phyloP scores from a whole-genome alignment of 30 jellyfish, hydroid and myxozoan genomes.

The Clytia hemisphaerica region DNA sequence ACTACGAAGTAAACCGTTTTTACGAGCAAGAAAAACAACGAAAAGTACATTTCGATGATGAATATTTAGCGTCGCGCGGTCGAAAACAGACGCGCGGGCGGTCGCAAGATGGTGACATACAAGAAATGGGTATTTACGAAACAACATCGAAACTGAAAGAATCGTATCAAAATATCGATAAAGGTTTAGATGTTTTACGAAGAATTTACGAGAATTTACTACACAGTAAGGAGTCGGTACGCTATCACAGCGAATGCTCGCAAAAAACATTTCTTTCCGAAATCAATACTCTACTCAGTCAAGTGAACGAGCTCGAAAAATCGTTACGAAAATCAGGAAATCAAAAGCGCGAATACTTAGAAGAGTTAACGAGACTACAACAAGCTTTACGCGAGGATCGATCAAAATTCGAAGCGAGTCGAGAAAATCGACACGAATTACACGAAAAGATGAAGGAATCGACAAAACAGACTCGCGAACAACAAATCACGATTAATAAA shows the following conservation, averaged over 20 bases:
- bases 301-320: constrained; percentile 22
- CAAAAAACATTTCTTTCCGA: background rate
- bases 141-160: constrained; percentile 31
- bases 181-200: constrained; percentile 23
- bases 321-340: constrained; percentile 30
- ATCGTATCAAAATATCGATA: constrained; percentile 22
- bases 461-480: constrained; percentile 40
- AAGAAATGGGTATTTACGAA: constrained; percentile 8
- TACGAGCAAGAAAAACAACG: no score
- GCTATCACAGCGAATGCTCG: background rate
- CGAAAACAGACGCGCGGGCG: no score
- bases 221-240: background rate
- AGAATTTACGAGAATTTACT: constrained; percentile 6
- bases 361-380: constrained; percentile 36
- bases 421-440: constrained; percentile 1
- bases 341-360: constrained; percentile 33
- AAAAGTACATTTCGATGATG: no score
- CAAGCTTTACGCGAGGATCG: constrained; percentile 35
- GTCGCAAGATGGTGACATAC: no score
- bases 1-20: no score
- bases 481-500: constrained; percentile 25
- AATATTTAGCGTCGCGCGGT: no score
- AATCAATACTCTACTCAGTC: constrained; percentile 19
- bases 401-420: constrained; percentile 27
- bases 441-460: constrained; percentile 1